phyloP scores from a whole-genome alignment of 2,888 invertebrate species.

The Rhimphoctona megacephalus region DNA sequence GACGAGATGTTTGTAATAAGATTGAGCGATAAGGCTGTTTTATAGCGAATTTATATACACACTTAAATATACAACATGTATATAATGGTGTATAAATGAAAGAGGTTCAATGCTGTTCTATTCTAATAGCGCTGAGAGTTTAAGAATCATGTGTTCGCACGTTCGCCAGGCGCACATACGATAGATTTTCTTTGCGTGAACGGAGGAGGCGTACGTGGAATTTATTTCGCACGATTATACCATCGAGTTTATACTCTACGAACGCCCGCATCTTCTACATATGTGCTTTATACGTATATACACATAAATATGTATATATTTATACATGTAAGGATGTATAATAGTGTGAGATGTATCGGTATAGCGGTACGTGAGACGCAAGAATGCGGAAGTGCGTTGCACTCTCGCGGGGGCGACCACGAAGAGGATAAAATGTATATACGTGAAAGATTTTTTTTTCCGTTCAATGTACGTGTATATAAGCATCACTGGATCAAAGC shows the following conservation, averaged over 20 bases:
- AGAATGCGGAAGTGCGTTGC: slow-evolving; percentile 69
- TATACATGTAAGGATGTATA: neutral
- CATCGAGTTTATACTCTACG: slow-evolving; percentile 30
- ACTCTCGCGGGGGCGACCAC: slow-evolving; percentile 51
- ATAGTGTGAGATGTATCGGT: slow-evolving; percentile 1
- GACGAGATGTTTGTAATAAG: neutral
- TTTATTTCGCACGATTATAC: slow-evolving; percentile 66
- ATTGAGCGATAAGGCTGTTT: neutral
- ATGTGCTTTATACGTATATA: neutral
- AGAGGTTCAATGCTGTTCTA: slow-evolving; percentile 37
- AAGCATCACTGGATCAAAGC: slow-evolving; percentile 26
- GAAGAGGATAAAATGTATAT: slow-evolving; percentile 38
- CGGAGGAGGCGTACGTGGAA: slow-evolving; percentile 54
- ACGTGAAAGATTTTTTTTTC: slow-evolving; percentile 47
- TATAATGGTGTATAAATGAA: neutral
- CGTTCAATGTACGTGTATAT: neutral
- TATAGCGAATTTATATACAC: slow-evolving; percentile 3
- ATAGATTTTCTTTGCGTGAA: slow-evolving; percentile 48
- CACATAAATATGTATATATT: neutral
- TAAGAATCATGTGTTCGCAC: slow-evolving; percentile 46
- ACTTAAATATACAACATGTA: neutral
- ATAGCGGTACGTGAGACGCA: slow-evolving; percentile 43
- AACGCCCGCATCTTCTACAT: slow-evolving; percentile 56
- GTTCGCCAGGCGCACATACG: slow-evolving; percentile 27
- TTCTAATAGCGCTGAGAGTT: slow-evolving; percentile 16